Evolutionary conservation across 2,797 vertebrate genomes (phyloP), one percentile per base, ranked within the genome.

Genomic region (Galago senegalensis): DNA sequence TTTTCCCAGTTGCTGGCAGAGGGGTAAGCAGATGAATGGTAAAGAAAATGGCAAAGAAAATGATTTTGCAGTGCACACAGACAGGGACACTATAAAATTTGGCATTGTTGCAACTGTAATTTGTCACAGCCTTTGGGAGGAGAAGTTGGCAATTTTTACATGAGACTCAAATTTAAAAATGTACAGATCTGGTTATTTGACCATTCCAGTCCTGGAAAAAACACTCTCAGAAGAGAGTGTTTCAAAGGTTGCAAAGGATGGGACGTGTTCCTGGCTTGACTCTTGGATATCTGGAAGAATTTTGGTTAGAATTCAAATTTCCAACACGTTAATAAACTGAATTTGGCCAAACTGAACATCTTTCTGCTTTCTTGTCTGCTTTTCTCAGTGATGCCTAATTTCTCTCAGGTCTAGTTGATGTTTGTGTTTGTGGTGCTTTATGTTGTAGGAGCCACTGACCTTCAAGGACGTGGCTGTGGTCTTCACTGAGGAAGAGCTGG

Each of bases 381-480:
- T 69, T 31, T 60, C 53, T 63, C 63, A 43, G 16, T 56, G 43
- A 80, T n/a, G 12, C 56, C 25, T 16, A 46, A 49, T 80, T 34
- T 34, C 29, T 58, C 8, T 63, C 79, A 37, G 23, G 27, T 14
- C 12, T 4, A 56, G 82, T 29, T 23, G 9, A 61, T 73, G 43
- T 90, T 34, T 67, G 53, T 85, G 56, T 49, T 69, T 5, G 60
- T 43, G 43, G 63, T n/a, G 9, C 49, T 56, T 90, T 58, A 16
- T 12, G 1, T 80, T 81, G 27, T 81, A 94, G 93, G 88, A 94
- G 82, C 34, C 75, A 12, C 5, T 91, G 81, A 90, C 49, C 3
- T 90, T 93, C 82, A n/a, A 43, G 87, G 91, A 95, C 0, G 91
- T 93, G 95, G 95, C 87, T 1, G 82, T 95, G 87, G 60, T 76